Percentiles rank a stretch among this genome's conserved stretches.
These are phyloP conservation scores for Dicranocentrus wangi DNA, from an alignment of 2,888 invertebrate species.

Conservation along the genomic window DNA sequence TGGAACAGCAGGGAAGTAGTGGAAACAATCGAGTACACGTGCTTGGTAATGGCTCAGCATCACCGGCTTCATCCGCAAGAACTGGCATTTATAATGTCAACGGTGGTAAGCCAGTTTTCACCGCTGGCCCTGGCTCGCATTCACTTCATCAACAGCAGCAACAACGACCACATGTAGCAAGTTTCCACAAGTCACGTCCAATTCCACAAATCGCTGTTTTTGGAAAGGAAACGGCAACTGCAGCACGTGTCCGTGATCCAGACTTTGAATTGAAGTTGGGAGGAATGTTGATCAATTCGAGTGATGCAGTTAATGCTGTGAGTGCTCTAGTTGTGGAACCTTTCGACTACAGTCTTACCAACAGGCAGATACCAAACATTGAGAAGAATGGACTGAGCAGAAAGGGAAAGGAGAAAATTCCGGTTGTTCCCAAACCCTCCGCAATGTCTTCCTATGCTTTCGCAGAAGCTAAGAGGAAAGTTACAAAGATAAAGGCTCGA, in stretches of 20 bases:
- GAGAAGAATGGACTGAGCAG: constrained; percentile 65
- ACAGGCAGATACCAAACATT: constrained; percentile 33
- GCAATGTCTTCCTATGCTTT: constrained; percentile 20
- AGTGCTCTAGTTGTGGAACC: constrained; percentile 70
- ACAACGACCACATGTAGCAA: constrained; percentile 6
- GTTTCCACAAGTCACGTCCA: constrained; percentile 10
- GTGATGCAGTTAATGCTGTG: constrained; percentile 71
- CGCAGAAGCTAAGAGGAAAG: constrained; percentile 46
- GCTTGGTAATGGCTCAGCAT: constrained; percentile 22
- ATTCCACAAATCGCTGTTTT: constrained; percentile 15
- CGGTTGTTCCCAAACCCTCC: not conserved
- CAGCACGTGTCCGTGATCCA: constrained; percentile 66
- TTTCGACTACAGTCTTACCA: constrained; percentile 33
- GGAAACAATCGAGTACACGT: constrained; percentile 26
- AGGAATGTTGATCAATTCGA: constrained; percentile 68
- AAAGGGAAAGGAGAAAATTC: constrained; percentile 42
- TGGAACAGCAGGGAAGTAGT: constrained; percentile 61
- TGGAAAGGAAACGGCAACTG: constrained; percentile 50
- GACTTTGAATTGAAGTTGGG: constrained; percentile 57
- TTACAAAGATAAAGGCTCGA: constrained; percentile 24
- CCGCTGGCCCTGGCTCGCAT: too few species aligned
- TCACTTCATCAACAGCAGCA: too few species aligned
- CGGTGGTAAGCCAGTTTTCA: constrained; percentile 36
- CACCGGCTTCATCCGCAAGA: constrained; percentile 40
- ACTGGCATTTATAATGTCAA: constrained; percentile 49